Conservation (phyloP, 92 coral and sea anemone species). For the Palythoa heliodiscus region DNA sequence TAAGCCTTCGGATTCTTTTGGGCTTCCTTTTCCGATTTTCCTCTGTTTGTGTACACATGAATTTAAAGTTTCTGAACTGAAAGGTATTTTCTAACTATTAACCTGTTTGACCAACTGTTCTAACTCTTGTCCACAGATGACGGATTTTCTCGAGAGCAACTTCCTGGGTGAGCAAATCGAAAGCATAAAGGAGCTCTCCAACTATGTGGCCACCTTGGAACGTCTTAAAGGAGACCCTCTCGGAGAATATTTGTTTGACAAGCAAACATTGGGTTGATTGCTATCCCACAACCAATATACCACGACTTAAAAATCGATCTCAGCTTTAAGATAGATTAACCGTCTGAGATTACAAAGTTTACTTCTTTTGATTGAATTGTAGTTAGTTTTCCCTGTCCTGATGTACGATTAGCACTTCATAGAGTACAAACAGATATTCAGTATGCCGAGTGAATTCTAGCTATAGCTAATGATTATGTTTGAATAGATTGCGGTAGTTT, state of each 20-base stretch:
- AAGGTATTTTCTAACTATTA: too few relatives aligned
- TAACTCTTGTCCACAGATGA: conserved; percentile 54
- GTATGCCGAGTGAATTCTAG: too few relatives aligned
- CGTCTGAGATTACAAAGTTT: too few relatives aligned
- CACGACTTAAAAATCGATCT: background rate
- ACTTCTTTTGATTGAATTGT: too few relatives aligned
- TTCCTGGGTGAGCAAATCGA: conserved; percentile 92
- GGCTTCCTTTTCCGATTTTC: too few relatives aligned
- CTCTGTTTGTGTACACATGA: too few relatives aligned
- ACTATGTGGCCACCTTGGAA: conserved; percentile 66
- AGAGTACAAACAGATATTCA: too few relatives aligned
- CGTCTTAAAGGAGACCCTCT: conserved; percentile 50
- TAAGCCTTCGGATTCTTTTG: too few relatives aligned
- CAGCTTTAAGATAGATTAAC: background rate
- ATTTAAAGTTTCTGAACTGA: too few relatives aligned
- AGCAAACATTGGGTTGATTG: conserved; percentile 11
- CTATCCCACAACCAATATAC: background rate
- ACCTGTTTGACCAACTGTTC: background rate
- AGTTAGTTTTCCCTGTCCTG: background rate
- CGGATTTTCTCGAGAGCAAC: conserved; percentile 74
- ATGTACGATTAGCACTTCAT: too few relatives aligned
- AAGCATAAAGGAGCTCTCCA: conserved; percentile 73
- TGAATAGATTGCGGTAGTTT: too few relatives aligned
- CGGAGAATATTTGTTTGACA: conserved; percentile 91
- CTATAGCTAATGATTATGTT: too few relatives aligned